Evolutionary conservation across 2,797 vertebrate species (phyloP).

Genomic region (Phrynocephalus forsythii): DNA sequence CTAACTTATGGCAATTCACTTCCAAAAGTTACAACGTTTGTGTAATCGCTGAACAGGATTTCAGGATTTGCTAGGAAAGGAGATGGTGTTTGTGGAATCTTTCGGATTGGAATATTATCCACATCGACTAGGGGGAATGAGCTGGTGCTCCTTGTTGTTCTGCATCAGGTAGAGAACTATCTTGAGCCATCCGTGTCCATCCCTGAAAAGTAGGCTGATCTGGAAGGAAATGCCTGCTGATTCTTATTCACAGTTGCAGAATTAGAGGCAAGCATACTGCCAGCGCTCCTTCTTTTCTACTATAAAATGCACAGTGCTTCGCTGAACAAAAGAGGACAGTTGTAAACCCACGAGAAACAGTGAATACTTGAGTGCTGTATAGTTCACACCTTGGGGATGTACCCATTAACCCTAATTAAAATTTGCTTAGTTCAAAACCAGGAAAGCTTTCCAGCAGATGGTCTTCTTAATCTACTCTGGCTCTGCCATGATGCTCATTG

Average conservation of each 20-base stretch:
- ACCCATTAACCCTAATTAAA: conserved; percentile 29
- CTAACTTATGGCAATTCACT: no score
- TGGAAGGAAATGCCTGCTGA: conserved; percentile 33
- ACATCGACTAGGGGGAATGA: not conserved
- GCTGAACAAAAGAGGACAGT: not conserved
- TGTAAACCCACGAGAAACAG: conserved; percentile 18
- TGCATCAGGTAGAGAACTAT: not conserved
- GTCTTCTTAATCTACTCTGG: conserved; percentile 10
- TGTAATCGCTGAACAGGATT: no score
- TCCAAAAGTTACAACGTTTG: no score
- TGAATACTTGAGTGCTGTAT: conserved; percentile 11
- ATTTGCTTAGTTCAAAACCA: conserved; percentile 7
- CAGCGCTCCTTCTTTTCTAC: conserved; percentile 29
- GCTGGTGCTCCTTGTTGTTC: not conserved
- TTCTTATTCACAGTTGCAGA: conserved; percentile 37
- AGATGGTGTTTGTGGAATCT: no score
- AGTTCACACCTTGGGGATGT: conserved; percentile 36
- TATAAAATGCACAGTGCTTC: conserved; percentile 22
- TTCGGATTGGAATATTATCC: no score
- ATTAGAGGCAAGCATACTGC: conserved; percentile 25
- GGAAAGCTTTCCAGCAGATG: conserved; percentile 19
- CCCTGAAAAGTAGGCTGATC: conserved; percentile 8
- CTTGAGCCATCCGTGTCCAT: not conserved
- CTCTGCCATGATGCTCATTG: conserved; percentile 9
- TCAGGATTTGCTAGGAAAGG: no score